These are phyloP conservation scores for Illadopsis cleaveri DNA, from an alignment of 2,113 vertebrate genomes.

Conservation along the genomic window DNA sequence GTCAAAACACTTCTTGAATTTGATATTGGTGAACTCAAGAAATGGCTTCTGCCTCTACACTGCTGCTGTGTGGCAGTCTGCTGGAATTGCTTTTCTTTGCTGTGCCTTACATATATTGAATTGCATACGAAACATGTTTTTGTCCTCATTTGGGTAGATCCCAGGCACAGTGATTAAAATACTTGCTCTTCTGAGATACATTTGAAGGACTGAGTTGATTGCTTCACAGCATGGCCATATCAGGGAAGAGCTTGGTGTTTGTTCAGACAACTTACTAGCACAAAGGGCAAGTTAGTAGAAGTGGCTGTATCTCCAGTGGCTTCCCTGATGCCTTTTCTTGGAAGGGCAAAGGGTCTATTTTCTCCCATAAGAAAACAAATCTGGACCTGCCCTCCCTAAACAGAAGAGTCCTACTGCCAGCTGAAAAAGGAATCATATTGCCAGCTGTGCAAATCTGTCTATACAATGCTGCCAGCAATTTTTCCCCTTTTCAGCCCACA, in stretches of 20 bases:
- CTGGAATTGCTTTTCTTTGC: not conserved
- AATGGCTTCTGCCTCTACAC: not conserved
- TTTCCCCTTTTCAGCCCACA: not conserved
- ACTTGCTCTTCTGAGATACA: not conserved
- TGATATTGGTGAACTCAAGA: not conserved
- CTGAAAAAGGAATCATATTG: not conserved
- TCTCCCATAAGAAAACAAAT: not conserved
- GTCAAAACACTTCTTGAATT: not conserved
- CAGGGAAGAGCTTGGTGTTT: not conserved
- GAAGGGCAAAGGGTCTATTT: not conserved
- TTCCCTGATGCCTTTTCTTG: not conserved
- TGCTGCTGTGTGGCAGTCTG: not conserved
- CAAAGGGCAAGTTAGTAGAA: not conserved
- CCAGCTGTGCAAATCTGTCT: constrained; percentile 60
- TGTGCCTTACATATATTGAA: not conserved
- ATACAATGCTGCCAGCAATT: constrained; percentile 6
- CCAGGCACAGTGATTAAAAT: not conserved
- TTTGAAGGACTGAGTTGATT: not conserved
- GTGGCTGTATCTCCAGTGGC: not conserved
- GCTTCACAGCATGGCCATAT: not conserved
- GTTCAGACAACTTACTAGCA: not conserved
- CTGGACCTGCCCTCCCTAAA: not conserved
- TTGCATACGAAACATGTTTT: not conserved
- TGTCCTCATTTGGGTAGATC: not conserved
- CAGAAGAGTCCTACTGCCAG: constrained; percentile 6